A percentile compares a stretch with the other conserved stretches of the same genome.
Conservation (phyloP, 2,888 invertebrate species). For the Heteropelma amictum region DNA sequence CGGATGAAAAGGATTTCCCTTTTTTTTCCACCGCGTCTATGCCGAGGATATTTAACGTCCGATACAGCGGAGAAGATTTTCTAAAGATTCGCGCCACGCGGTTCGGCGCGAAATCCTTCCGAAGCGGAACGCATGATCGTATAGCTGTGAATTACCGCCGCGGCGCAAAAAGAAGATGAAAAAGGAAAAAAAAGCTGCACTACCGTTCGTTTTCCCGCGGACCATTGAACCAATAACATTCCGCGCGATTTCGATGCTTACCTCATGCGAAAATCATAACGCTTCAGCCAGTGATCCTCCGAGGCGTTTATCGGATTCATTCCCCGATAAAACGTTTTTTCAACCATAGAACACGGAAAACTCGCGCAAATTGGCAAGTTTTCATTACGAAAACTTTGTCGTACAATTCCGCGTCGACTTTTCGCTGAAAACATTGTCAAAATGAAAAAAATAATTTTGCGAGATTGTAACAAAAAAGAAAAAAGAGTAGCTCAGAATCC, state of each 20-base stretch:
- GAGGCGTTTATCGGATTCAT: too few relatives aligned
- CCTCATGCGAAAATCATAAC: background rate
- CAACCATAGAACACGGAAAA: too few relatives aligned
- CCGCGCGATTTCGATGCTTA: background rate
- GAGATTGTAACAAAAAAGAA: too few relatives aligned
- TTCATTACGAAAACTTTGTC: too few relatives aligned
- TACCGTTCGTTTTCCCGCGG: conserved; percentile 50
- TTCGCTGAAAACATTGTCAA: too few relatives aligned
- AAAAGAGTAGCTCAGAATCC: too few relatives aligned
- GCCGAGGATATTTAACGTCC: background rate
- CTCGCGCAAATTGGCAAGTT: too few relatives aligned
- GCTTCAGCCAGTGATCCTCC: too few relatives aligned
- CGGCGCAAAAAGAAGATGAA: conserved; percentile 1
- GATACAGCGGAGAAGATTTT: background rate
- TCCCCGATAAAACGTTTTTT: too few relatives aligned
- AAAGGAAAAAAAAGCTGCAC: conserved; percentile 21
- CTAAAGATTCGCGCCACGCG: background rate
- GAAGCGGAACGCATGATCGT: conserved; percentile 38
- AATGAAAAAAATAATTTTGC: too few relatives aligned
- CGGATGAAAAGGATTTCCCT: conserved; percentile 28
- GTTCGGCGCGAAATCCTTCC: conserved; percentile 21
- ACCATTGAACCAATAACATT: conserved; percentile 49
- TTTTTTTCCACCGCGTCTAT: conserved; percentile 5
- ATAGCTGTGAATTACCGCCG: conserved; percentile 33
- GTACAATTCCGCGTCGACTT: too few relatives aligned